phyloP scores from a whole-genome alignment of 2,797 vertebrate species.

The Hafferia zeledoni region DNA sequence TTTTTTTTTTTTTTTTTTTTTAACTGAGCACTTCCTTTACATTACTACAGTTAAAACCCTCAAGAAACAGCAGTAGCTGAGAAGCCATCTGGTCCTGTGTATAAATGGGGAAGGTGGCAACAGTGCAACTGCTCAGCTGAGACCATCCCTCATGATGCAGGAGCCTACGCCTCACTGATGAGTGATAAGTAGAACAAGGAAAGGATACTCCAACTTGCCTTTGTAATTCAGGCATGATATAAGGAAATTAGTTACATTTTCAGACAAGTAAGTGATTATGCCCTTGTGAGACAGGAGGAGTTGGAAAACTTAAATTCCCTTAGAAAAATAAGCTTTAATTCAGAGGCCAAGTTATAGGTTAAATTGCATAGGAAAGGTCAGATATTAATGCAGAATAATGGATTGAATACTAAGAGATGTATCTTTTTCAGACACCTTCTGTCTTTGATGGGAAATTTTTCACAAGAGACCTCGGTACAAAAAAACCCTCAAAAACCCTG shows the following conservation, averaged over 20 bases:
- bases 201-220: not conserved
- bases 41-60: not conserved
- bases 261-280: not conserved
- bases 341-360: not conserved
- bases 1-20: not conserved
- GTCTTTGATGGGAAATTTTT: not conserved
- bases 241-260: not conserved
- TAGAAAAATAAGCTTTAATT: not conserved
- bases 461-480: not conserved
- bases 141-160: not conserved
- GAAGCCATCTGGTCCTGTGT: not conserved
- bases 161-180: not conserved
- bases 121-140: not conserved
- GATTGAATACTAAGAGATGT: not conserved
- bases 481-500: rapidly evolving
- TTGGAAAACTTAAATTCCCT: not conserved
- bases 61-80: not conserved
- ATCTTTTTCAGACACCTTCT: not conserved
- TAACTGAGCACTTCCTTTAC: not conserved
- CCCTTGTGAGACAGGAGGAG: not conserved
- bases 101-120: not conserved
- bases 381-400: not conserved
- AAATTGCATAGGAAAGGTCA: not conserved
- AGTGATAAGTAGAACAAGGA: not conserved
- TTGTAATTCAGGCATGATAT: not conserved